Evolutionary conservation across 2,113 vertebrate genomes (phyloP).

Genomic region (Dipodomys merriami): DNA sequence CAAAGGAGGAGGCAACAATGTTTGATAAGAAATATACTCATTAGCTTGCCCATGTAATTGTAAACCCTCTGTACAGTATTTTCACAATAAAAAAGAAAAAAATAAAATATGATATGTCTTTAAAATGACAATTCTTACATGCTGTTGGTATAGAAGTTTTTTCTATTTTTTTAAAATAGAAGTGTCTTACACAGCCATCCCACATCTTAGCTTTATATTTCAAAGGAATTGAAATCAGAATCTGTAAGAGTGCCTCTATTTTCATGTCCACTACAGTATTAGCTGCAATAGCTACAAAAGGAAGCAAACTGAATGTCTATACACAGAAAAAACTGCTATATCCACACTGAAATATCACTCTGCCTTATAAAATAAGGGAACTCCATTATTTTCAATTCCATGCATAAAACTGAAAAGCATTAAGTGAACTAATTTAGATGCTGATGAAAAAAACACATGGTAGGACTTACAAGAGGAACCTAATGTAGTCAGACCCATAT

Average conservation of each 20-base stretch:
- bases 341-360: no score
- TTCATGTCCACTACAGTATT: neutral
- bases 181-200: neutral
- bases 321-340: neutral
- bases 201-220: neutral
- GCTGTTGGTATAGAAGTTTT: neutral
- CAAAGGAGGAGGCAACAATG: no score
- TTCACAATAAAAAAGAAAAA: no score
- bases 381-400: neutral
- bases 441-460: neutral
- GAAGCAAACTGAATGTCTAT: neutral
- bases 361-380: neutral
- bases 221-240: neutral
- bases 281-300: neutral
- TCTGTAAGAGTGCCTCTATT: neutral
- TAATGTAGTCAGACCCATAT: neutral
- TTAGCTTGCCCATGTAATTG: no score
- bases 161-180: neutral
- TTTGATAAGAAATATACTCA: no score
- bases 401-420: neutral
- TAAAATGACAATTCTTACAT: neutral
- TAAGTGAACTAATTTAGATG: neutral
- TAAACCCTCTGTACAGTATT: no score
- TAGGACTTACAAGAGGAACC: neutral
- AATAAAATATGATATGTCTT: neutral